Base-by-base conservation (phyloP, 2,113 vertebrate genomes). In the Eleginops maclovinus region DNA sequence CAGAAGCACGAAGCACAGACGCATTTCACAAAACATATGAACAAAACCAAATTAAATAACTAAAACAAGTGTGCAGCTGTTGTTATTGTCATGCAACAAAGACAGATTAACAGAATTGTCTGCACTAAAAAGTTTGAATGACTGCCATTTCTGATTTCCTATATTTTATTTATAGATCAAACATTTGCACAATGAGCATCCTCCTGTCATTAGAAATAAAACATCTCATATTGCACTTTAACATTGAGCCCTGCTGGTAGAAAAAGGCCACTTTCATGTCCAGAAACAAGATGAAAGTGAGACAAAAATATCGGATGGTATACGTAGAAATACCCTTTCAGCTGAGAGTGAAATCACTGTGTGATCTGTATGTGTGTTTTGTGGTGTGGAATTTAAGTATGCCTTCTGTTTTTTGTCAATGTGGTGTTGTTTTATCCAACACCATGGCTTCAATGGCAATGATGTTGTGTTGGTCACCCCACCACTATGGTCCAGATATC, bases 11-110 rank as follows among this genome's bases (percentile, higher is more conserved):
- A 60, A 67, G 26, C 6, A 19, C 13, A 56, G 3, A 14, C n/a
- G 46, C 16, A 16, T 19, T 55, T 70, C 11, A 49, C n/a, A 66
- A 65, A 47, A 22, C n/a, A 46, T 58, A 51, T 51, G 28, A 66
- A 47, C 22, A 64, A 55, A 64, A 22, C 1, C 16, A 19, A 47
- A 56, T 16, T 15, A 8, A 43, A 0, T n/a, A 51, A 13, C 2
- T 36, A 1, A 31, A 53, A 22, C 62, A 49, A 47, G 44, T 47
- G 41, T 9, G 26, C n/a, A 22, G 26, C 26, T 60, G 44, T 14
- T 49, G 9, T 28, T 43, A 15, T 16, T 7, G 21, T 13, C 22
- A 7, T n/a, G 36, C 17, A 60, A 60, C 11, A 60, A 60, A 40
- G 11, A 59, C 2, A 26, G n/a, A 53, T 40, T 3, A 22, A 22